Evolutionary conservation across 2,113 vertebrate genomes (phyloP).

Genomic region (Shinisaurus crocodilurus): DNA sequence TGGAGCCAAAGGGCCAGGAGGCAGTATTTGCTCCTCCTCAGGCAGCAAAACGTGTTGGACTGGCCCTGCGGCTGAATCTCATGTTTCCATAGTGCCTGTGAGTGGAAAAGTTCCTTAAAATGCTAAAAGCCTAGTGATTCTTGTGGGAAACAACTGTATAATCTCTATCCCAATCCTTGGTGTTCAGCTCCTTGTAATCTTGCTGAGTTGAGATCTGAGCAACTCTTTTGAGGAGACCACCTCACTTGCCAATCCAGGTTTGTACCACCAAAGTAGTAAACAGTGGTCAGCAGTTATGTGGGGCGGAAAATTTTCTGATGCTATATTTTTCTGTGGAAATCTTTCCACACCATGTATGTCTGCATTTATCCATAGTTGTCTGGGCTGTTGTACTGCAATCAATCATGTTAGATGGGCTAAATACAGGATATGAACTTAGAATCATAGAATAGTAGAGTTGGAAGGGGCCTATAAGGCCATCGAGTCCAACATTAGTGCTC

Average conservation of each 20-base stretch:
- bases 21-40: too few species aligned
- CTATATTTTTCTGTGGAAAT: too few species aligned
- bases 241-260: neutral
- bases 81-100: neutral
- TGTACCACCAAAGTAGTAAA: neutral
- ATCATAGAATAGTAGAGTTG: too few species aligned
- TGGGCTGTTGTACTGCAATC: too few species aligned
- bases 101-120: slow-evolving; percentile 7
- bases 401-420: too few species aligned
- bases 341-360: too few species aligned
- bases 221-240: neutral
- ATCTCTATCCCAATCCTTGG: neutral
- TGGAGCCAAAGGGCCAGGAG: neutral
- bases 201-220: neutral
- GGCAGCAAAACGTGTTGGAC: neutral
- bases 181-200: neutral
- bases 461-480: too few species aligned
- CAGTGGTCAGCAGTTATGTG: neutral
- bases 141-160: neutral
- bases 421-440: too few species aligned
- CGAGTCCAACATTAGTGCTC: too few species aligned
- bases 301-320: too few species aligned
- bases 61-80: neutral
- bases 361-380: too few species aligned
- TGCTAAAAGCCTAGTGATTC: neutral